These are phyloP conservation scores for Ochotona curzoniae DNA, from an alignment of 2,113 vertebrate species.

Conservation along the genomic window DNA sequence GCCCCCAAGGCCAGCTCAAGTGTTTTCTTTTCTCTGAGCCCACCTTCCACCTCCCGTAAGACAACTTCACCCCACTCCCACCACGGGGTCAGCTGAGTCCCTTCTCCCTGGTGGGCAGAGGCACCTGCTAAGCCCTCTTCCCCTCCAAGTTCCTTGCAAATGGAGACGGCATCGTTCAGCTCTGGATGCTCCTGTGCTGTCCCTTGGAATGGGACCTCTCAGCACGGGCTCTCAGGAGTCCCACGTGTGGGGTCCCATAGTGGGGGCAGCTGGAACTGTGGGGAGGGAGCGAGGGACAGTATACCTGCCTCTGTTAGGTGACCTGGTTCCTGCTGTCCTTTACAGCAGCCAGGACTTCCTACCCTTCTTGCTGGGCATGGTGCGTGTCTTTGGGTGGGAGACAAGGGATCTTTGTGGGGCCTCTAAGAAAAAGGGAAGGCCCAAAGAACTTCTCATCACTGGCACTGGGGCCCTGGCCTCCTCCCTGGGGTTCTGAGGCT, in stretches of 20 bases:
- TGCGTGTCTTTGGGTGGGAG: background rate
- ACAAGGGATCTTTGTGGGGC: background rate
- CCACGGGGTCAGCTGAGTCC: background rate
- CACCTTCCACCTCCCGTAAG: background rate
- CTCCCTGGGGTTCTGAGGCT: background rate
- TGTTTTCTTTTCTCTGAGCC: background rate
- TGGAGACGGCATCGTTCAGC: background rate
- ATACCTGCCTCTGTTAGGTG: background rate
- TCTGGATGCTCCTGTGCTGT: background rate
- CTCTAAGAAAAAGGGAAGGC: background rate
- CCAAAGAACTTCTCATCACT: background rate
- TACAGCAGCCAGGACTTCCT: background rate
- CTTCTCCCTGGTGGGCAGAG: background rate
- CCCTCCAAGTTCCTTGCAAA: background rate
- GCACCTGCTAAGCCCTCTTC: background rate
- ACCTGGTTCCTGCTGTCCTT: background rate
- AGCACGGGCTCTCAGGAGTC: rapidly evolving
- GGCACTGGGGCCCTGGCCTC: background rate
- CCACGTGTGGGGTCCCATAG: background rate
- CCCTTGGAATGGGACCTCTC: background rate
- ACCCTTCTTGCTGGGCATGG: background rate
- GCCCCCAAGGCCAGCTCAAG: background rate
- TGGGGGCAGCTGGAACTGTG: background rate
- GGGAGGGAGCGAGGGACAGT: background rate
- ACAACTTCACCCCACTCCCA: background rate